Evolutionary conservation across 2,797 vertebrate species (phyloP), one percentile per base, ranked within the genome.

Genomic region (Paedocypris micromegethes): DNA sequence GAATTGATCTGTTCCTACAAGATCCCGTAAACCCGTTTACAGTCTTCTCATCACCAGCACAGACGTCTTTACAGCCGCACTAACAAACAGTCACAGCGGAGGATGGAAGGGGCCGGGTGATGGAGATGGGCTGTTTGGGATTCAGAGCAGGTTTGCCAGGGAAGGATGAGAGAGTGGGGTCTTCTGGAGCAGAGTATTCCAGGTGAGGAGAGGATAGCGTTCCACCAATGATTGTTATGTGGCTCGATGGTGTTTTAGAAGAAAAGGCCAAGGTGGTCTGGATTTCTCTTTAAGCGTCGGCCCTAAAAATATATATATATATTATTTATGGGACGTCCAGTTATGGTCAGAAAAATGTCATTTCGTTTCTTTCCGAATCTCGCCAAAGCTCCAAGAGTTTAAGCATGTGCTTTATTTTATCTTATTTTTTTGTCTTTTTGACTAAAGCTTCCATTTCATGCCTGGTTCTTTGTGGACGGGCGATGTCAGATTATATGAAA

Each of bases 11-110:
- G 43, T 68, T 57, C 70, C 64, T 71, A 73, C 61, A 78, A 50
- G 70, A 69, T 73, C 62, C 48, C 72, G 69, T 74, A 78, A 77
- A 65, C 64, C 57, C 65, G 66, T 76, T 77, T 70, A 74, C 58
- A 76, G 58, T 70, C 70, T 58, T 69, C 52, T 66, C 38, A 44
- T n/a, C n/a, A 47, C 47, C 59, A 23, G 8, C 50, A 9, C 52
- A 2, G 48, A 45, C 51, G 50, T 66, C 58, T 67, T 67, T 62
- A 50, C 68, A 74, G 65, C 61, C 64, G 52, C 58, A 72, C 59
- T 47, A 64, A 61, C 68, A 71, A 64, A 43, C 55, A 68, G 39
- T 54, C 37, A 43, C 40, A 68, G 23, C 43, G 59, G 59, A 67
- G 66, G 61, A 74, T 39, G 48, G 48, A 51, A 49, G 68, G 51